A percentile compares a stretch with the other conserved stretches of the same genome.
Evolutionary conservation across 1,140 invertebrate species (phyloP).

Genomic region (Neoseiulus cucumeris): DNA sequence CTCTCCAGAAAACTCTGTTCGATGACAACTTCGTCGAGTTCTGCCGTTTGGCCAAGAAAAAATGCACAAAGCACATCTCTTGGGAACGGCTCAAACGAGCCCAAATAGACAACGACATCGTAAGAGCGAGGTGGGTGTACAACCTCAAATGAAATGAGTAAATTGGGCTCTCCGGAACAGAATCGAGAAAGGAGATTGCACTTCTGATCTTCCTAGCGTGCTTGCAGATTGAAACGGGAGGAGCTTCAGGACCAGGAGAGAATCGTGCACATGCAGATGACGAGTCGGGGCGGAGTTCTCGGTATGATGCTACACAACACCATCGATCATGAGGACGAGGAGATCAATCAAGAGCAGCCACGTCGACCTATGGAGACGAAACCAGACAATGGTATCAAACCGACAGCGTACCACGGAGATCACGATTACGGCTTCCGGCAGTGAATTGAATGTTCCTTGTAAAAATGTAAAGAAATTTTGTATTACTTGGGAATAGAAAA

Average conservation of each 20-base stretch:
- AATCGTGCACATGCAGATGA: slow-evolving; percentile 55
- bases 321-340: slow-evolving; percentile 54
- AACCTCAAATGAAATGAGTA: no score
- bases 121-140: slow-evolving; percentile 34
- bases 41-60: slow-evolving; percentile 69
- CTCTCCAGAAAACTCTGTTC: slow-evolving; percentile 52
- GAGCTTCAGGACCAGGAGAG: slow-evolving; percentile 81
- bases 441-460: no score
- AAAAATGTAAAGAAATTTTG: no score
- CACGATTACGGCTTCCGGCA: slow-evolving; percentile 1
- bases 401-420: neutral
- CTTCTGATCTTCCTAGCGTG: slow-evolving; percentile 16
- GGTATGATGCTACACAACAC: slow-evolving; percentile 83
- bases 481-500: no score
- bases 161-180: neutral
- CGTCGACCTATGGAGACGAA: slow-evolving; percentile 17
- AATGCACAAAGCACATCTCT: slow-evolving; percentile 70
- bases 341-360: slow-evolving; percentile 39
- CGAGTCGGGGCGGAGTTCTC: slow-evolving; percentile 65
- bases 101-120: slow-evolving; percentile 48
- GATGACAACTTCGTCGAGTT: slow-evolving; percentile 36
- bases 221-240: slow-evolving; percentile 76
- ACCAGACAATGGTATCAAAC: neutral
- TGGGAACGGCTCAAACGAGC: slow-evolving; percentile 88
- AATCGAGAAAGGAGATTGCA: neutral